These are phyloP conservation scores for Anastrepha ludens DNA, from an alignment of 1,140 invertebrate genomes.

Conservation along the genomic window DNA sequence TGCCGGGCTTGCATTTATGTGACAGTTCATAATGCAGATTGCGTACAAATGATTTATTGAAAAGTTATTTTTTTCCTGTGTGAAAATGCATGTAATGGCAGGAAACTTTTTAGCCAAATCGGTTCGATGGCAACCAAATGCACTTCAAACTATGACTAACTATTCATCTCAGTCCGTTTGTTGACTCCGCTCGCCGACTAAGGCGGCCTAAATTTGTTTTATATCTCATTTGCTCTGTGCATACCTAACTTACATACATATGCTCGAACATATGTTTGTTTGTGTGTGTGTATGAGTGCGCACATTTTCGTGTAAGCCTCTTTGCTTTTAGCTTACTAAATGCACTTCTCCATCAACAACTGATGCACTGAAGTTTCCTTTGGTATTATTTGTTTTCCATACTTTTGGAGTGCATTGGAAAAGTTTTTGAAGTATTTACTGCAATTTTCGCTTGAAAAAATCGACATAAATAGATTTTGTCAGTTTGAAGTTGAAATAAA, in stretches of 20 bases:
- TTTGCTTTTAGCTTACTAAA: background rate
- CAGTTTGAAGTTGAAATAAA: background rate
- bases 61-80: constrained; percentile 4
- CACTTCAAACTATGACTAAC: constrained; percentile 5
- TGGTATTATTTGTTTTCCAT: background rate
- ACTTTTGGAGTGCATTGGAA: constrained; percentile 42
- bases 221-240: background rate
- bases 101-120: constrained; percentile 52
- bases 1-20: background rate
- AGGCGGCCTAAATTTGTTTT: constrained; percentile 27
- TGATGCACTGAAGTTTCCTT: constrained; percentile 38
- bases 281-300: background rate
- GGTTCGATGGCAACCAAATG: constrained; percentile 36
- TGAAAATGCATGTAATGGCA: constrained; percentile 48
- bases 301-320: background rate
- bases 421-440: constrained; percentile 46
- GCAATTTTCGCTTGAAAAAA: constrained; percentile 1
- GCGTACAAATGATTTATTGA: constrained; percentile 54
- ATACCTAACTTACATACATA: background rate
- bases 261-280: background rate
- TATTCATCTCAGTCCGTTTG: too few species aligned
- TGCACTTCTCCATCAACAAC: constrained; percentile 9
- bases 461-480: background rate
- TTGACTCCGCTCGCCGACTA: background rate
- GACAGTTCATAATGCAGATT: constrained; percentile 49